phyloP scores from a whole-genome alignment of 1,140 invertebrate species.

The Papilio machaon region DNA sequence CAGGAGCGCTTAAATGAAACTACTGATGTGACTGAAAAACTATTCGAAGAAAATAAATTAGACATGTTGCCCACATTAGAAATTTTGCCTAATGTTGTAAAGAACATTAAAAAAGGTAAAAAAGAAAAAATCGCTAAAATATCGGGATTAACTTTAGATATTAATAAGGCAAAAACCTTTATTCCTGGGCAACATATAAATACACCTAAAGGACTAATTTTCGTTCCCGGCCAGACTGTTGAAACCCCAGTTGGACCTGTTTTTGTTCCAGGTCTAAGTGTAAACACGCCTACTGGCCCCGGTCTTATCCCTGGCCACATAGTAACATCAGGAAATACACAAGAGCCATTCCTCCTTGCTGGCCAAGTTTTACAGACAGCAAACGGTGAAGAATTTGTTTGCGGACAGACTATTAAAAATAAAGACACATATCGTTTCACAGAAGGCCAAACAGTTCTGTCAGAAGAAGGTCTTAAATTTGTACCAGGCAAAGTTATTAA shows the following conservation, averaged over 20 bases:
- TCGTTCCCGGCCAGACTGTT: conserved; percentile 89
- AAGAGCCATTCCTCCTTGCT: conserved; percentile 85
- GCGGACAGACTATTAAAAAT: conserved; percentile 85
- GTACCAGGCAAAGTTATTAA: conserved; percentile 84
- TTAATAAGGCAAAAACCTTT: conserved; percentile 85
- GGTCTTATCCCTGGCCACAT: conserved; percentile 87
- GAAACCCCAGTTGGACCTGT: conserved; percentile 85
- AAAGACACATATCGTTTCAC: conserved; percentile 84
- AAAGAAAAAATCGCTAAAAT: conserved; percentile 83
- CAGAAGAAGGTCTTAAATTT: conserved; percentile 86
- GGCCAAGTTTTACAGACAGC: conserved; percentile 85
- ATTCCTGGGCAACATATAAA: conserved; percentile 87
- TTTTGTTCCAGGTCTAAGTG: conserved; percentile 89
- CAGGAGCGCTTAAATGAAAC: conserved; percentile 82
- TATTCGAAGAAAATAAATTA: conserved; percentile 80
- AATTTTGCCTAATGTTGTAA: conserved; percentile 85
- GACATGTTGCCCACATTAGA: conserved; percentile 84
- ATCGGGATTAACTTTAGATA: conserved; percentile 85
- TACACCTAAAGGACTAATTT: conserved; percentile 86
- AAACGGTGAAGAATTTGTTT: conserved; percentile 85
- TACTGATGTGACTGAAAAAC: conserved; percentile 83
- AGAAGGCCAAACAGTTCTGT: conserved; percentile 86
- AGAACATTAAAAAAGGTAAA: conserved; percentile 84
- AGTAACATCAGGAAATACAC: conserved; percentile 82
- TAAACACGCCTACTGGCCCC: conserved; percentile 86